These are phyloP conservation scores for Antheraea yamamai DNA, from an alignment of 2,888 invertebrate genomes.

Conservation along the genomic window DNA sequence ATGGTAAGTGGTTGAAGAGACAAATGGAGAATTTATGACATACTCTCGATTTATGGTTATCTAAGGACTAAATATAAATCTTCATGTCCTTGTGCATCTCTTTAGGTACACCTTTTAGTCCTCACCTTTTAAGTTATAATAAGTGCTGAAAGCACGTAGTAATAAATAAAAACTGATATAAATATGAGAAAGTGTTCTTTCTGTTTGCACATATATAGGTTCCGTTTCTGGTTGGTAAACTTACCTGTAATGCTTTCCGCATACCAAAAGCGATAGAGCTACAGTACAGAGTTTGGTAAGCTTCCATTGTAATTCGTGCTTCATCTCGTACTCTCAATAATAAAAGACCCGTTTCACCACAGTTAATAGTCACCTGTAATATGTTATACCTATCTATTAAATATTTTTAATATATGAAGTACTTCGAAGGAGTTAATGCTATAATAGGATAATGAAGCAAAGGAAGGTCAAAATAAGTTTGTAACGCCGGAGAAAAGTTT, in stretches of 20 bases:
- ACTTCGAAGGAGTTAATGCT: neutral
- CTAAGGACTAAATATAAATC: too few relatives aligned
- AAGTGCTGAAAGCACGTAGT: too few relatives aligned
- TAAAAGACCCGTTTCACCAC: conserved; percentile 97
- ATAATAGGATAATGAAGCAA: neutral
- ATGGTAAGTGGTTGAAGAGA: too few relatives aligned
- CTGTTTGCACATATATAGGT: neutral
- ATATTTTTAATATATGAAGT: neutral
- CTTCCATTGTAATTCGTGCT: conserved; percentile 97
- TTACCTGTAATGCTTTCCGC: conserved; percentile 96
- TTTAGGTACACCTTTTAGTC: too few relatives aligned
- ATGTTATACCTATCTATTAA: neutral
- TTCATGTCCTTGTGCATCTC: too few relatives aligned
- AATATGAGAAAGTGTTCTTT: neutral
- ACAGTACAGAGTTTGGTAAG: conserved; percentile 97
- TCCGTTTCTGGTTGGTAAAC: neutral
- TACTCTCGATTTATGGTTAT: too few relatives aligned
- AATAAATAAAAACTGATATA: neutral
- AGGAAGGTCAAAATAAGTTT: neutral
- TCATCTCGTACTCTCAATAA: conserved; percentile 96
- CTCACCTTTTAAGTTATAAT: too few relatives aligned
- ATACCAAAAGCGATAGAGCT: conserved; percentile 99
- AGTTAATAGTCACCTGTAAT: conserved; percentile 95
- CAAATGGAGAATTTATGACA: too few relatives aligned
- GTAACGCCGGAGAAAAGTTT: neutral